Percentiles rank a stretch among this genome's conserved stretches.
Evolutionary conservation across 2,888 invertebrate species (phyloP).

Genomic region (Amphipyra tragopoginis): DNA sequence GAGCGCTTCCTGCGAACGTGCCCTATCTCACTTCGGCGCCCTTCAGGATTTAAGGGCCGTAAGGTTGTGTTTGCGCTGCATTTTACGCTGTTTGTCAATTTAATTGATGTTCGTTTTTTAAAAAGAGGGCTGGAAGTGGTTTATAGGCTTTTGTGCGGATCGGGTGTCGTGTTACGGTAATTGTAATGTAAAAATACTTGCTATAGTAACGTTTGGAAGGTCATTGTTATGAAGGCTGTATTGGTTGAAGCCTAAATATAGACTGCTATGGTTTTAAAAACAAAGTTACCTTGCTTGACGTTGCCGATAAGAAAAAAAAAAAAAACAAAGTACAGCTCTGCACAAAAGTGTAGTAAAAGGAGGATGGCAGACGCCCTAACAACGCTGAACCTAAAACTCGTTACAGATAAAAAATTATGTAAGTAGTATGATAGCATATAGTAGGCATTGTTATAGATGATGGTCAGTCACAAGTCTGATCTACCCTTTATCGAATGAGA

Average conservation of each 20-base stretch:
- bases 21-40: conserved; percentile 81
- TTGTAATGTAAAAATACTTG: conserved; percentile 22
- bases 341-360: too few relatives aligned
- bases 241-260: background rate
- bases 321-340: too few relatives aligned
- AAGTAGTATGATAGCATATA: too few relatives aligned
- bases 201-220: conserved; percentile 3
- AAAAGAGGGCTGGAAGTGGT: conserved; percentile 65
- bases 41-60: conserved; percentile 77
- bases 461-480: too few relatives aligned
- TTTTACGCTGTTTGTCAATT: conserved; percentile 85
- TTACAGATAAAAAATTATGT: too few relatives aligned
- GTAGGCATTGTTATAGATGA: too few relatives aligned
- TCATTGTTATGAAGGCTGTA: conserved; percentile 8
- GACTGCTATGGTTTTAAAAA: background rate
- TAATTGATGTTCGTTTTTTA: conserved; percentile 83
- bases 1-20: conserved; percentile 72
- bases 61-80: conserved; percentile 86
- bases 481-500: too few relatives aligned
- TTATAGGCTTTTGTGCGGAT: conserved; percentile 48
- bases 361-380: too few relatives aligned
- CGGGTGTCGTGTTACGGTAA: conserved; percentile 42
- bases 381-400: too few relatives aligned
- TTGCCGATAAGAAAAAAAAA: too few relatives aligned
- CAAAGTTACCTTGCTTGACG: too few relatives aligned